Evolutionary conservation across 2,113 vertebrate species (phyloP).

Genomic region (Elephantulus edwardii): DNA sequence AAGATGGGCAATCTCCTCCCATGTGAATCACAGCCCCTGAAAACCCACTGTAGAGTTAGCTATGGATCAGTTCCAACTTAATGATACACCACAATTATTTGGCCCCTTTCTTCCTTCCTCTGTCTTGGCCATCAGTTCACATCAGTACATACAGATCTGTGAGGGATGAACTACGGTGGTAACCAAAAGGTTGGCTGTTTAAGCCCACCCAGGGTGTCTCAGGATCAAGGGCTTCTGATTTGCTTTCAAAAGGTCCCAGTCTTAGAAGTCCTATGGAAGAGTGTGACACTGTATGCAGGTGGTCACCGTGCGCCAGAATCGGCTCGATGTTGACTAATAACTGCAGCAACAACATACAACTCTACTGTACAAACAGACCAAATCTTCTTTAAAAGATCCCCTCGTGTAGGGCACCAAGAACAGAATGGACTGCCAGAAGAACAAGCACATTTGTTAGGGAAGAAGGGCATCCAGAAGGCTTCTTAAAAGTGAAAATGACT

Average conservation of each 20-base stretch:
- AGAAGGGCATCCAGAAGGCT: too few species aligned
- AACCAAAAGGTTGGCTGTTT: neutral
- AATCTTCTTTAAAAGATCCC: conserved; percentile 21
- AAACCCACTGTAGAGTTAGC: too few species aligned
- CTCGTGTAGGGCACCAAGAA: too few species aligned
- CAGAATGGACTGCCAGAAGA: too few species aligned
- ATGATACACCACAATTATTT: neutral
- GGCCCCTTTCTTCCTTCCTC: neutral
- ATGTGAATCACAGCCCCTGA: too few species aligned
- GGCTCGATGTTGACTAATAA: neutral
- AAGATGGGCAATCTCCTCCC: too few species aligned
- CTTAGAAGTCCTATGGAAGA: neutral
- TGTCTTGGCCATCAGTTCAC: neutral
- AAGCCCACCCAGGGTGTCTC: neutral
- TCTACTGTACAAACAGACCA: neutral
- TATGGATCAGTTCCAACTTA: neutral
- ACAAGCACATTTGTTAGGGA: too few species aligned
- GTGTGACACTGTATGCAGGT: neutral
- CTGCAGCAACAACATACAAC: neutral
- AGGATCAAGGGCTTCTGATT: too few species aligned
- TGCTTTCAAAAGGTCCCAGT: neutral
- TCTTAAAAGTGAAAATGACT: too few species aligned
- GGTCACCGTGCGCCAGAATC: neutral
- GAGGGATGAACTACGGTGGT: neutral
- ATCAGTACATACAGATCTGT: neutral